Percentiles rank a stretch among this genome's conserved stretches.
phyloP scores from a whole-genome alignment of 2,888 invertebrate species.

The Chalcis sispes region DNA sequence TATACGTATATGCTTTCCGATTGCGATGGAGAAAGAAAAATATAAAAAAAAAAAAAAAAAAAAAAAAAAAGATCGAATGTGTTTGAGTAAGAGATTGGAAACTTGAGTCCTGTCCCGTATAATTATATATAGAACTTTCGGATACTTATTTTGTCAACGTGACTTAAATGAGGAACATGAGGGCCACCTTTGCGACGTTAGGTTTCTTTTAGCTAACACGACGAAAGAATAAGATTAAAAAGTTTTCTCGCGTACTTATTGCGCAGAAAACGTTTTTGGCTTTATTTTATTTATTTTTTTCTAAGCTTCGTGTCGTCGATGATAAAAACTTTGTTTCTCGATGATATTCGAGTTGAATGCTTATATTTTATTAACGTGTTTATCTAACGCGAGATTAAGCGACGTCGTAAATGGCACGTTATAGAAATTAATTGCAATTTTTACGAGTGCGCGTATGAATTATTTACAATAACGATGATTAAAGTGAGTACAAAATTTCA shows the following conservation, averaged over 20 bases:
- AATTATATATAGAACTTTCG: slow-evolving; percentile 33
- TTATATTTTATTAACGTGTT: too few species aligned
- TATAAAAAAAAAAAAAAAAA: too few species aligned
- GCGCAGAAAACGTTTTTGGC: background rate
- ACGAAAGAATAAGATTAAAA: background rate
- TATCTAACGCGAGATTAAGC: too few species aligned
- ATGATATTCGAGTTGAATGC: too few species aligned
- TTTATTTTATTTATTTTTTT: too few species aligned
- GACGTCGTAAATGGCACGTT: too few species aligned
- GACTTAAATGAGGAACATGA: slow-evolving; percentile 23
- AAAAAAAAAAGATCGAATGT: slow-evolving; percentile 8
- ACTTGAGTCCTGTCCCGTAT: slow-evolving; percentile 21
- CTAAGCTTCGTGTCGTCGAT: too few species aligned
- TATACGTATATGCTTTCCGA: background rate
- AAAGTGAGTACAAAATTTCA: too few species aligned
- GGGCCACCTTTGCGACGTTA: slow-evolving; percentile 16
- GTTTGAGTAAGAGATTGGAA: slow-evolving; percentile 41
- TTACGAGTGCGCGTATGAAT: too few species aligned
- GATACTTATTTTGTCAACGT: slow-evolving; percentile 3
- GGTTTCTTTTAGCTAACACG: background rate
- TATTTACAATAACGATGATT: too few species aligned
- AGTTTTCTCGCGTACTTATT: slow-evolving; percentile 1
- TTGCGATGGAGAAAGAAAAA: background rate
- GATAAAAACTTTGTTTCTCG: too few species aligned
- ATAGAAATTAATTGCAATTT: too few species aligned